Conservation (phyloP, 2,888 invertebrate genomes). For the Gnatocerus cornutus region DNA sequence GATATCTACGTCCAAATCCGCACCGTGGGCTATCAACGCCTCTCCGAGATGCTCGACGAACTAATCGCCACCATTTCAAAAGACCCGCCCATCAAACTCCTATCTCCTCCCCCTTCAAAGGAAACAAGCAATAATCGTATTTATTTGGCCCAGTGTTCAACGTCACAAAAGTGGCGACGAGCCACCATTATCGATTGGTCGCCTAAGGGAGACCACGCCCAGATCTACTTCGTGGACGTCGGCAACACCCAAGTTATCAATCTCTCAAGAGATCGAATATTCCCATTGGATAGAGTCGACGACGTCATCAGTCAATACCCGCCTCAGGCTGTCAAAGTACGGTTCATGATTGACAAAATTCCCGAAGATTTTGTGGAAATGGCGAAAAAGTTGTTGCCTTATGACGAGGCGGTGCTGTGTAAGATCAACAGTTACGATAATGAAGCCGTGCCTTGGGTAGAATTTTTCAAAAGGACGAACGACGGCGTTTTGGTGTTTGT, state of each 20-base stretch:
- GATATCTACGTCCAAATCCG: constrained; percentile 70
- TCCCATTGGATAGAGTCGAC: constrained; percentile 71
- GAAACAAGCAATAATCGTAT: constrained; percentile 67
- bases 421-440: constrained; percentile 67
- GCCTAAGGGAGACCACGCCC: constrained; percentile 66
- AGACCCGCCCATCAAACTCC: neutral
- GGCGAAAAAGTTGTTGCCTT: constrained; percentile 71
- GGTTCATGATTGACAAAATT: constrained; percentile 62
- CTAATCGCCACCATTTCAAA: constrained; percentile 51
- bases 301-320: constrained; percentile 69
- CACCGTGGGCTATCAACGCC: constrained; percentile 63
- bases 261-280: constrained; percentile 66
- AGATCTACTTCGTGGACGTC: constrained; percentile 74
- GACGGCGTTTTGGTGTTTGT: constrained; percentile 80
- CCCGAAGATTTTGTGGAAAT: constrained; percentile 66
- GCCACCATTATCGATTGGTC: constrained; percentile 70
- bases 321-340: constrained; percentile 68
- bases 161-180: constrained; percentile 71
- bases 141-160: constrained; percentile 71
- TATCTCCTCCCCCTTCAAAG: neutral
- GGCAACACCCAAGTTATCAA: constrained; percentile 72
- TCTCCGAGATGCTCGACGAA: constrained; percentile 63
- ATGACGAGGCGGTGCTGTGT: constrained; percentile 76
- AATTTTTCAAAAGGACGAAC: constrained; percentile 80
- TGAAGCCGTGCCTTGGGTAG: constrained; percentile 73